Evolutionary conservation across 2,113 vertebrate genomes (phyloP), one percentile per base, ranked within the genome.

Genomic region (Lates calcarifer): DNA sequence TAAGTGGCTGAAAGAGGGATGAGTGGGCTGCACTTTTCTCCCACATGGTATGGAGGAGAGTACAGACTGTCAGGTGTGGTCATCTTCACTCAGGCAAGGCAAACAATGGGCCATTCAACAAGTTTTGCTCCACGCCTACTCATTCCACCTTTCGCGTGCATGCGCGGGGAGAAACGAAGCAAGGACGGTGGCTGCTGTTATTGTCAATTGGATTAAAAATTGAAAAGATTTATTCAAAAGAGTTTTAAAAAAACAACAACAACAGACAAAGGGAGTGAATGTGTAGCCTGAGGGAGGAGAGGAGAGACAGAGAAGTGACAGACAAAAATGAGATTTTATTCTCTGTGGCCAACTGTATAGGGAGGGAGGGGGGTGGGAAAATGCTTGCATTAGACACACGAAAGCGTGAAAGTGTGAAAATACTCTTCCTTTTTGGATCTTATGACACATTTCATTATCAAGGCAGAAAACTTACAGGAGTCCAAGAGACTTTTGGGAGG

Each of bases 41-140:
- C 57, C 58, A 74, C 28, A 29, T 45, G 53, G 24, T 47, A 26
- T 3, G 8, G 20, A 63, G 49, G 37, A 65, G 24, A 74, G 62
- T 51, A 79, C 67, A 76, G 74, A 74, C 62, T 55, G 66, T 64
- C 77, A 82, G 73, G 56, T 51, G 55, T 58, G 68, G 22, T 80
- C 72, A n/a, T 82, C 41, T 43, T 82, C 81, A 87, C 77, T 51
- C 2, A 53, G 11, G 56, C 73, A 85, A 78, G 73, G 28, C 61
- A 83, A 89, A 77, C 84, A 87, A 79, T 14, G 15, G 77, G 69
- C 63, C 84, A 82, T 90, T 89, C 90, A 90, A 90, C 85, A 84
- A 81, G 88, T 86, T 84, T 62, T 81, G 65, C 81, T 71, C 24
- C 56, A 84, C 81, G 74, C 87, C 90, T 88, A 80, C 74, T 84